Evolutionary conservation across 2,113 vertebrate genomes (phyloP), one percentile per base, ranked within the genome.

Genomic region (Camarhynchus parvulus): DNA sequence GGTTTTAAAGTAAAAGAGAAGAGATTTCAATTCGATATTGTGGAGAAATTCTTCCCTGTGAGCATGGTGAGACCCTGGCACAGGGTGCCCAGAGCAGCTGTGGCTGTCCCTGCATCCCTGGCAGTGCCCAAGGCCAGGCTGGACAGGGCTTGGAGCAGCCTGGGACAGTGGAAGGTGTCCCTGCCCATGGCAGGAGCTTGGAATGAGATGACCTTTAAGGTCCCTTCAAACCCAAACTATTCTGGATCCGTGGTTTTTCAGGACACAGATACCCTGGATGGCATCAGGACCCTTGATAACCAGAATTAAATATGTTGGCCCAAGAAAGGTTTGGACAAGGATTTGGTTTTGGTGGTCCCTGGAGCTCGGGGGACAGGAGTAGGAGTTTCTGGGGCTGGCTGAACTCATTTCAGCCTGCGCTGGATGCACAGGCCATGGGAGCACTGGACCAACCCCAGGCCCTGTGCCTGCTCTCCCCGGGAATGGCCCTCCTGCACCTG

Each of bases 71-170:
- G 58, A 11, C 17, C 24, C 58, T 56, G 66, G 49, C 41, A 72
- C 49, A 47, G 47, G 8, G 1, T 79, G 39, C 30, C 44, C 56
- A 55, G 66, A 72, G 49, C 0, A 72, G 42, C n/a, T 88, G 58
- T 15, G 49, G 31, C 58, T 80, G 58, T 4, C 20, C 14, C 35
- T 74, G 49, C 28, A 37, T 56, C 17, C 17, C 31, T 88, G 67
- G 14, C 1, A 58, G 35, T 80, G 50, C 1, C 9, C 35, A 22
- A 64, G 67, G 50, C 50, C 58, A 42, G 42, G 25, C 0, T 56
- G 85, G 41, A 15, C 0, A 0, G 56, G 20, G 13, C 30, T 31
- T 5, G 14, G 31, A 58, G 44, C 18, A 25, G 0, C 5, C 14
- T 73, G 50, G 42, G 37, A 5, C 1, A 37, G 67, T 58, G 67